Evolutionary conservation across 1,140 invertebrate genomes (phyloP).

Genomic region (Potamilus streckersoni): DNA sequence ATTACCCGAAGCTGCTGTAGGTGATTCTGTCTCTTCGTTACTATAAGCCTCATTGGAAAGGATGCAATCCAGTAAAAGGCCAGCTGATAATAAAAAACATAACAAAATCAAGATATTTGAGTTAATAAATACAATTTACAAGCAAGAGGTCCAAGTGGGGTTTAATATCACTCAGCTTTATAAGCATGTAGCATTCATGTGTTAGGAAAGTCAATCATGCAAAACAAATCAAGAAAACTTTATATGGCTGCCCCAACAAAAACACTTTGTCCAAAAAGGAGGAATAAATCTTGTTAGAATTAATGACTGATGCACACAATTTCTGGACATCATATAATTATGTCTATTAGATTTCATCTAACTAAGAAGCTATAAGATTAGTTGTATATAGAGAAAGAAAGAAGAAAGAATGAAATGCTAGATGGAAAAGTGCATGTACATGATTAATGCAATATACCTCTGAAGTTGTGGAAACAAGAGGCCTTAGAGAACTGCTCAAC

Average conservation of each 20-base stretch:
- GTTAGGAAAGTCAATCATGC: background rate
- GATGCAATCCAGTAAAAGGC: slow-evolving; percentile 72
- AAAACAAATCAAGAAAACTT: background rate
- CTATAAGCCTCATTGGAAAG: slow-evolving; percentile 67
- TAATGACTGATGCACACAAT: too few relatives aligned
- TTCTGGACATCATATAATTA: too few relatives aligned
- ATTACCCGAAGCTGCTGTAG: slow-evolving; percentile 66
- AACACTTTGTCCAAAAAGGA: background rate
- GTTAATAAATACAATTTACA: background rate
- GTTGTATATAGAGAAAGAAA: too few relatives aligned
- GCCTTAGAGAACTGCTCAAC: too few relatives aligned
- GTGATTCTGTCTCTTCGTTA: slow-evolving; percentile 64
- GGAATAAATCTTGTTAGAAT: too few relatives aligned
- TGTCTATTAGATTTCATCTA: too few relatives aligned
- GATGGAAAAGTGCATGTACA: too few relatives aligned
- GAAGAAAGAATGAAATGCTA: too few relatives aligned
- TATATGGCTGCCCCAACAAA: background rate
- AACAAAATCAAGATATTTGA: background rate
- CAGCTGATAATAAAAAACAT: slow-evolving; percentile 58
- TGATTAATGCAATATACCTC: too few relatives aligned
- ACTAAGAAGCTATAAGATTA: too few relatives aligned
- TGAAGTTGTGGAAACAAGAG: too few relatives aligned
- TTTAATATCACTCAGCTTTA: background rate
- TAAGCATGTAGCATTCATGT: background rate
- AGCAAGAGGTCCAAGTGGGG: too few relatives aligned